Conservation (phyloP, 2,888 invertebrate genomes). For the Cephus nigrinus region DNA sequence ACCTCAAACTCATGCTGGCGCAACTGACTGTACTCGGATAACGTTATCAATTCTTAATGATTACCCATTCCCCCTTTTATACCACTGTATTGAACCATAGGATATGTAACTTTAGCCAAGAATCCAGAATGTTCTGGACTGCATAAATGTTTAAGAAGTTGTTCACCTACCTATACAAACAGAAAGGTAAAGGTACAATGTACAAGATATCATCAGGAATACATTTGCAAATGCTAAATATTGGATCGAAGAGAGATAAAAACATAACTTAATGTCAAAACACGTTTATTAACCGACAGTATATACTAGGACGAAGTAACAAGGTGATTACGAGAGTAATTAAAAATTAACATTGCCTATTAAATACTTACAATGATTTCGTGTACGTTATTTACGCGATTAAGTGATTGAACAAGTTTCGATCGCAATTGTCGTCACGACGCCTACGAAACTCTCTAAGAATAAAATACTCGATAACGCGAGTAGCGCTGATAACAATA, state of each 20-base stretch:
- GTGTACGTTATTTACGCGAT: not conserved
- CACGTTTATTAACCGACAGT: constrained; percentile 24
- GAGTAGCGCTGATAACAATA: not conserved
- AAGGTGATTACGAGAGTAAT: not conserved
- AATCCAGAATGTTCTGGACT: not conserved
- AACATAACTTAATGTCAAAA: not conserved
- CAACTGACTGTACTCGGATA: not conserved
- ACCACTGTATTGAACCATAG: not conserved
- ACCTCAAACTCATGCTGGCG: not conserved
- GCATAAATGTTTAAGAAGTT: not conserved
- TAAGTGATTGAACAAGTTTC: not conserved
- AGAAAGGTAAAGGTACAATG: not conserved
- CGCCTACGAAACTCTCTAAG: not conserved
- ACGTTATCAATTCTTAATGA: not conserved
- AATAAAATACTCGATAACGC: not conserved
- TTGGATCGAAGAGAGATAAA: not conserved
- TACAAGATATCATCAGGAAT: not conserved
- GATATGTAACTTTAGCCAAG: not conserved
- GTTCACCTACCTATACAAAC: not conserved
- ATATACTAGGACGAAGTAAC: constrained; percentile 5
- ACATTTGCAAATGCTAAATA: not conserved
- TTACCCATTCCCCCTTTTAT: not conserved
- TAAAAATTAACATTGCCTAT: not conserved
- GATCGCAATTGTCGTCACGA: not conserved
- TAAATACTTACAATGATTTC: not conserved